Conservation (phyloP, 2,797 vertebrate species). For the Poecilia picta region DNA sequence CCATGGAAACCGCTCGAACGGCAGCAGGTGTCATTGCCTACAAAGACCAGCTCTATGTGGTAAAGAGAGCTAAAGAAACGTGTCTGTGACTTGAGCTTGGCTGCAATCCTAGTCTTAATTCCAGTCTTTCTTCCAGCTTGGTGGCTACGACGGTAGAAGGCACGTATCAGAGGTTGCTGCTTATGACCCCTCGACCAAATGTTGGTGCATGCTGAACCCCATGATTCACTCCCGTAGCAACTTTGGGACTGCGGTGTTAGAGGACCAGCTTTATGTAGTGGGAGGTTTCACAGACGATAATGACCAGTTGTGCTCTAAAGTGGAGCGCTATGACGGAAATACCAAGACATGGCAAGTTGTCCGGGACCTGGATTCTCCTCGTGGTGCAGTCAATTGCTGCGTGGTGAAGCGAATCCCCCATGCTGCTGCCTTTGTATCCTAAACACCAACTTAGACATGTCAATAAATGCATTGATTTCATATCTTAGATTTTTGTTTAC, state of each 20-base stretch:
- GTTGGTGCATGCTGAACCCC: slow-evolving; percentile 68
- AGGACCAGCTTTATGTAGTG: slow-evolving; percentile 56
- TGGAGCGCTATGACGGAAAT: slow-evolving; percentile 79
- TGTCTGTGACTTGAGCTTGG: neutral
- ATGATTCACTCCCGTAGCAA: slow-evolving; percentile 84
- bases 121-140: slow-evolving; percentile 69
- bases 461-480: neutral
- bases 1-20: slow-evolving; percentile 73
- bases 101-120: neutral
- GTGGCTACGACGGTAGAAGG: slow-evolving; percentile 79
- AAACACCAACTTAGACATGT: neutral
- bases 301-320: slow-evolving; percentile 6
- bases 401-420: neutral
- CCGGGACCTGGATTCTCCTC: slow-evolving; percentile 72
- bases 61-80: slow-evolving; percentile 15
- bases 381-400: slow-evolving; percentile 81
- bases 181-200: slow-evolving; percentile 75
- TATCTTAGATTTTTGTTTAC: neutral
- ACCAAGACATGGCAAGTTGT: slow-evolving; percentile 74
- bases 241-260: slow-evolving; percentile 85
- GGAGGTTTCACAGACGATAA: neutral
- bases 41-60: slow-evolving; percentile 39
- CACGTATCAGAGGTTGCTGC: slow-evolving; percentile 74
- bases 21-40: slow-evolving; percentile 53
- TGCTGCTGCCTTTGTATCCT: neutral